phyloP scores from a whole-genome alignment of 2,113 vertebrate genomes.

The Myrmophylax atrothorax region DNA sequence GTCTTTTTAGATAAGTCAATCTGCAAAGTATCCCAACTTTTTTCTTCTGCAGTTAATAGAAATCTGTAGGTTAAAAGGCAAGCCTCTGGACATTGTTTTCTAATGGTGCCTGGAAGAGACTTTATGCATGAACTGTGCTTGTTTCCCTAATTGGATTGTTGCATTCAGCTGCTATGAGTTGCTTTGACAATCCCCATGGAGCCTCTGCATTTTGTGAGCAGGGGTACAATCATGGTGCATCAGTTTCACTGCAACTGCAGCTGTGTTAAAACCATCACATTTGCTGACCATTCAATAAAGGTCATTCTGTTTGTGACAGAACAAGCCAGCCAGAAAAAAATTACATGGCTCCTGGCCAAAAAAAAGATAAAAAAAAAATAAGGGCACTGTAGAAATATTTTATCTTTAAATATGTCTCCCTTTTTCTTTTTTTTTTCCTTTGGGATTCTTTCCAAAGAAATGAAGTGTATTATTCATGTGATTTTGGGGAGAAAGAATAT shows the following conservation, averaged over 20 bases:
- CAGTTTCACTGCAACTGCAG: neutral
- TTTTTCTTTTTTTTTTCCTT: neutral
- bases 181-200: slow-evolving; percentile 45
- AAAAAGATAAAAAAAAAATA: neutral
- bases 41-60: neutral
- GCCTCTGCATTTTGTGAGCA: neutral
- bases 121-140: slow-evolving; percentile 33
- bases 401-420: neutral
- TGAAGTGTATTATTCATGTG: neutral
- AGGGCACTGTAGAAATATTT: neutral
- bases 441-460: slow-evolving; percentile 17
- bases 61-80: neutral
- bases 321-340: neutral
- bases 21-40: neutral
- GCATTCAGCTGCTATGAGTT: slow-evolving; percentile 23
- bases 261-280: neutral
- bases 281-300: slow-evolving; percentile 35
- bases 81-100: neutral
- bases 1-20: neutral
- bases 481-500: neutral
- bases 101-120: slow-evolving; percentile 12
- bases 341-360: neutral
- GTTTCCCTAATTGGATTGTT: slow-evolving; percentile 54
- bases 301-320: slow-evolving; percentile 7
- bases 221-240: neutral